Evolutionary conservation across 2,113 vertebrate species (phyloP).

Genomic region (Indri indri): DNA sequence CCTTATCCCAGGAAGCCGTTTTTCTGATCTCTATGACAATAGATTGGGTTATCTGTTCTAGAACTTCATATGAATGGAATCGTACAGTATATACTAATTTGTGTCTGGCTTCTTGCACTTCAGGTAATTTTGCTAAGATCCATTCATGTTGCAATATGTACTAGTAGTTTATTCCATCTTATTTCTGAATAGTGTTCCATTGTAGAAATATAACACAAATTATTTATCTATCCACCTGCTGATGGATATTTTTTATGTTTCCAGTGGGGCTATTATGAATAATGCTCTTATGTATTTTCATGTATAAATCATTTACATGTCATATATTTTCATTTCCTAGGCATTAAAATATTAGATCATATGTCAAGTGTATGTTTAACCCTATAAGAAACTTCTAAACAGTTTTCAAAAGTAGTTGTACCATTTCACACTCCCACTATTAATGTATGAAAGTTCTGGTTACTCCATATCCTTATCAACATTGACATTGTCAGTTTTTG

Average conservation of each 20-base stretch:
- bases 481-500: neutral
- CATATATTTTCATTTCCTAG: neutral
- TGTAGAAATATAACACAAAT: neutral
- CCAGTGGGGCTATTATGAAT: neutral
- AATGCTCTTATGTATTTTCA: neutral
- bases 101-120: neutral
- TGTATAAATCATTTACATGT: neutral
- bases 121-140: neutral
- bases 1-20: neutral
- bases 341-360: neutral
- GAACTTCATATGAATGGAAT: neutral
- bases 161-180: neutral
- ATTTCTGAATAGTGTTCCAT: neutral
- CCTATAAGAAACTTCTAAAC: neutral
- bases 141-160: neutral
- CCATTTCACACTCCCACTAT: neutral
- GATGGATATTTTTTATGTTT: neutral
- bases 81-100: neutral
- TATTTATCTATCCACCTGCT: neutral
- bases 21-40: neutral
- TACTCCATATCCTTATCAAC: neutral
- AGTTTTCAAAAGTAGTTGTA: neutral
- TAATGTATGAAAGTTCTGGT: neutral
- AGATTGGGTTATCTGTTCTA: neutral
- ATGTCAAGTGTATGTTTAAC: neutral